Conservation (phyloP, 2,113 vertebrate species). For the Bungarus multicinctus region DNA sequence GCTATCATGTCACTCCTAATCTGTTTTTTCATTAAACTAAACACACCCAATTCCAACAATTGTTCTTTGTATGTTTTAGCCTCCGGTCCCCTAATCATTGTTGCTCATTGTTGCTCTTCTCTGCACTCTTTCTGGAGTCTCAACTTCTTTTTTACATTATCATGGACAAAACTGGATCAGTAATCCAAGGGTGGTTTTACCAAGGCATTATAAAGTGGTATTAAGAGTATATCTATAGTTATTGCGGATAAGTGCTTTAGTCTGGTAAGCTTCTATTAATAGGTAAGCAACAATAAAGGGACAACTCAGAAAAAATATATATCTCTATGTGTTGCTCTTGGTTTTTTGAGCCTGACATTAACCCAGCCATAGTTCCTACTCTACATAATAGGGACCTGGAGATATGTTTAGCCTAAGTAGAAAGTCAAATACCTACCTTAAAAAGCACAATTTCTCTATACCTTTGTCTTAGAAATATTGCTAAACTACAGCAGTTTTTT, state of each 20-base stretch:
- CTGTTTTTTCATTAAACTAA: neutral
- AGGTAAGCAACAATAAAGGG: no score
- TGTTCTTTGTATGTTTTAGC: neutral
- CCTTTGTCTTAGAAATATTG: neutral
- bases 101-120: neutral
- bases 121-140: neutral
- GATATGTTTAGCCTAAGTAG: neutral
- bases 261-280: no score
- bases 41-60: neutral
- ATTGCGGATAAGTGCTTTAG: no score
- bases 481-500: neutral
- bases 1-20: neutral
- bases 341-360: neutral
- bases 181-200: no score
- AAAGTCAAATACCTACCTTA: neutral
- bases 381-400: neutral
- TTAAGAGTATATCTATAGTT: neutral
- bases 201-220: no score
- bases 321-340: no score
- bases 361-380: neutral
- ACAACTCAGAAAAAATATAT: no score
- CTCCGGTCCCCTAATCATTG: neutral
- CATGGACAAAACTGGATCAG: no score
- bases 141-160: neutral
- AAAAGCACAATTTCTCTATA: neutral